Evolutionary conservation across 2,797 vertebrate species (phyloP), one percentile per base, ranked within the genome.

Genomic region (Sebastolobus alascanus): DNA sequence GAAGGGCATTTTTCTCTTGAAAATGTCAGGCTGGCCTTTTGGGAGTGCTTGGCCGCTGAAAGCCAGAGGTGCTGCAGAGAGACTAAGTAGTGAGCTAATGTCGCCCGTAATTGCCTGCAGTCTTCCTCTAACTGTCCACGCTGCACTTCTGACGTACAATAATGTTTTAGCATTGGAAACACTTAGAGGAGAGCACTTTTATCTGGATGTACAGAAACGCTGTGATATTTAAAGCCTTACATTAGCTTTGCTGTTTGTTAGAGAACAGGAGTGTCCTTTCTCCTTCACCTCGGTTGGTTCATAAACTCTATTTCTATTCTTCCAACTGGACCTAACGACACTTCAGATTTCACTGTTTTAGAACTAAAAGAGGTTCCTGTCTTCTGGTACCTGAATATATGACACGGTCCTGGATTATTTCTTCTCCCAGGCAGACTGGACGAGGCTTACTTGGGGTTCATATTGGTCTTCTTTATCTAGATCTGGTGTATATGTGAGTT

Each of bases 11-110:
- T 94, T 93, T 91, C 90, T 91, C 89, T 83, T 91, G 90, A 93
- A 96, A 95, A 95, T 95, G 93, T 94, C 94, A 95, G 82, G 55
- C 84, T 95, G 94, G 92, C 94, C 94, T 95, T 95, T 96, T 86
- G 93, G 88, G 83, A 92, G 80, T 55, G 87, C 90, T 91, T 86
- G 89, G 82, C 89, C 85, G 80, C n/a, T 88, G 90, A 92, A 91
- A 93, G 90, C 82, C 84, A 77, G 79, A 79, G 85, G 83, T 87
- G 76, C 85, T 55, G 65, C 75, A 87, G 79, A 79, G 79, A 74
- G 81, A 87, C 82, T 82, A 85, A 85, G 85, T 87, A 84, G 79
- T 82, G 68, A 77, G 80, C 83, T 92, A 91, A 94, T 91, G 86
- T 77, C 46, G 25, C 59, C 63, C 5, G 14, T 91, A 92, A 90